These are phyloP conservation scores for Microcebus jonahi DNA, from an alignment of 2,113 vertebrate species.

Conservation along the genomic window DNA sequence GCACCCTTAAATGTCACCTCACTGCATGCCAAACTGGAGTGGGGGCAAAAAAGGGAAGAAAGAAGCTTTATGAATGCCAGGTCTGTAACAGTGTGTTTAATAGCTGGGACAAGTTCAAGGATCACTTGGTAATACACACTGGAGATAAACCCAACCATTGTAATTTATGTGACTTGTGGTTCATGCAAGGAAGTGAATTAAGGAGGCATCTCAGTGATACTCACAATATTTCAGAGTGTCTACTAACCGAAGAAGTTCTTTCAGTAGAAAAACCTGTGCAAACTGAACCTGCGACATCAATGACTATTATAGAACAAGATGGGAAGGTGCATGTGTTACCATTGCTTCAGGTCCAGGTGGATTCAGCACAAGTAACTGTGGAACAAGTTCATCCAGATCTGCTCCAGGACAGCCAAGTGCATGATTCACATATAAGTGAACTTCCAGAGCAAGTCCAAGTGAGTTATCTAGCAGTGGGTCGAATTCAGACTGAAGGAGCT, in stretches of 20 bases:
- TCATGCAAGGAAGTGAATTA: conserved; percentile 95
- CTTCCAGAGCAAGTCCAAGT: conserved; percentile 89
- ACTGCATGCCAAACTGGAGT: conserved; percentile 96
- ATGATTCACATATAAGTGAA: conserved; percentile 84
- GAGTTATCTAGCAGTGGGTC: conserved; percentile 88
- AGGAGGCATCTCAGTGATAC: conserved; percentile 90
- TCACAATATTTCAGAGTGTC: conserved; percentile 89
- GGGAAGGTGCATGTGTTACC: conserved; percentile 94
- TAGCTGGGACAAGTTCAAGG: conserved; percentile 99
- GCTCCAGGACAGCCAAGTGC: conserved; percentile 87
- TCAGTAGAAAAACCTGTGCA: conserved; percentile 86
- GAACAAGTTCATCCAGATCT: conserved; percentile 92
- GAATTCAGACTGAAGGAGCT: conserved; percentile 90
- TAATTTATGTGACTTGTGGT: conserved; percentile 97
- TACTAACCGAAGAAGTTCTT: conserved; percentile 88
- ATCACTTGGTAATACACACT: conserved; percentile 97
- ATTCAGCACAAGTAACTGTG: conserved; percentile 89
- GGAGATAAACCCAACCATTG: conserved; percentile 98
- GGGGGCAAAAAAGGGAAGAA: conserved; percentile 98
- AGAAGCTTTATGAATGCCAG: conserved; percentile 99
- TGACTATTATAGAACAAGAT: conserved; percentile 91
- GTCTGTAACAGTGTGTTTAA: conserved; percentile 98
- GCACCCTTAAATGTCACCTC: conserved; percentile 98
- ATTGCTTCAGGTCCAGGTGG: conserved; percentile 92
- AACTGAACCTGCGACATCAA: conserved; percentile 86